These are phyloP conservation scores for Phaethornis superciliosus DNA, from an alignment of 2,113 vertebrate genomes.

Conservation along the genomic window DNA sequence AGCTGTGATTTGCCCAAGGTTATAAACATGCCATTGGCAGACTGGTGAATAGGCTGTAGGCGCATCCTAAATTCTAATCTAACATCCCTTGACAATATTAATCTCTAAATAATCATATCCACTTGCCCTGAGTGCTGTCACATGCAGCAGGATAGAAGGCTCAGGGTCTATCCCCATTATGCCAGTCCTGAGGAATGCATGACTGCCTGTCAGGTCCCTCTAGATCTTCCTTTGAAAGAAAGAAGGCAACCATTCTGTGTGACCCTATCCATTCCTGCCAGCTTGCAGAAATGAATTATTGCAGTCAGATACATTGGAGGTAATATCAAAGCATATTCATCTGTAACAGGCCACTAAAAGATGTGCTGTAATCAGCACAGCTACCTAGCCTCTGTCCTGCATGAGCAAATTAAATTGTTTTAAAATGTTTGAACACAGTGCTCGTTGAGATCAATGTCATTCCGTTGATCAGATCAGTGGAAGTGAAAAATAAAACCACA, in stretches of 20 bases:
- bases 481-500: constrained; percentile 51
- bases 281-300: not conserved
- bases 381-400: constrained; percentile 20
- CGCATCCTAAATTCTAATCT: not conserved
- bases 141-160: not conserved
- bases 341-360: not conserved
- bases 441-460: constrained; percentile 34
- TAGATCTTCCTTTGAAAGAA: not conserved
- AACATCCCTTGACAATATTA: not conserved
- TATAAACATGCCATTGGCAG: not conserved
- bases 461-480: constrained; percentile 6
- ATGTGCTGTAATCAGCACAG: not conserved
- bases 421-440: constrained; percentile 9
- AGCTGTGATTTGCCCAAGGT: not conserved
- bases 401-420: constrained; percentile 23
- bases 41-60: not conserved
- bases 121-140: not conserved
- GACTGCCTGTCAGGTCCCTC: rapidly evolving
- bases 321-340: not conserved
- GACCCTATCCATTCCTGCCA: not conserved
- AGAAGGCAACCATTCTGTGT: not conserved
- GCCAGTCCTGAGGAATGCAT: not conserved
- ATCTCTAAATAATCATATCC: not conserved
- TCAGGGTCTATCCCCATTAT: not conserved
- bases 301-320: rapidly evolving